Evolutionary conservation across 2,888 invertebrate genomes (phyloP), one percentile per base, ranked within the genome.

Genomic region (Rhagium mordax): DNA sequence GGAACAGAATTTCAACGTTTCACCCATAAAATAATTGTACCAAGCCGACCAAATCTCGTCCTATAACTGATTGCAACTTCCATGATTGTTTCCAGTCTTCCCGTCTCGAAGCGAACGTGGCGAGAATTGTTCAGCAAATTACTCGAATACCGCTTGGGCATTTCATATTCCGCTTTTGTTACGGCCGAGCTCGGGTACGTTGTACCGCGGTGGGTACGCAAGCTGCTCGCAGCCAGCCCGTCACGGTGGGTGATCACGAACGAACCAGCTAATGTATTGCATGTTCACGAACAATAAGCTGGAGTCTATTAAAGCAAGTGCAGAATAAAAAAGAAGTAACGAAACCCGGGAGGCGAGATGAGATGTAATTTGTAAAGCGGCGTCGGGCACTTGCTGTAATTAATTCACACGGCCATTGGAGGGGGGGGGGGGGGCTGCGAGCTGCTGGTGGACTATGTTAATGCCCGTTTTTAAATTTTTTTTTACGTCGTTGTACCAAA

Each of bases 381-480:
- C 68, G 68, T 68, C 47, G 33, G 41, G 41, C 68, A 68, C 68
- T 57, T 13, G 41, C 33, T 29, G 47, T 68, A 68, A 68, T 68
- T 68, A 68, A 68, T 74, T 75, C 72, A 69, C 71, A 60, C 61
- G 47, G 48, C 61, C 16, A 48, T 61, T 18, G 51, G 51, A 20
- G 18, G 20, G 51, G 18, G 18, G 20, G 18, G 2, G 18, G 18
- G 13, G 3, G 10, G 3, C 51, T 8, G 51, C 16, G 51, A 51
- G 20, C 20, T 51, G 51, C 18, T 0, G 18, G 51, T 20, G 51
- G 51, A 16, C 51, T 51, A 20, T 51, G 20, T 18, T 51, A 51
- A 49, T 49, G 10, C 13, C 3, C 49, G 51, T 16, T 18, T 6
- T 1, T 51, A n/a, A n/a, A n/a, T n/a, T n/a, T n/a, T n/a, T n/a